These are phyloP conservation scores for Callopanchax toddi DNA, from an alignment of 2,113 vertebrate genomes.

Conservation along the genomic window DNA sequence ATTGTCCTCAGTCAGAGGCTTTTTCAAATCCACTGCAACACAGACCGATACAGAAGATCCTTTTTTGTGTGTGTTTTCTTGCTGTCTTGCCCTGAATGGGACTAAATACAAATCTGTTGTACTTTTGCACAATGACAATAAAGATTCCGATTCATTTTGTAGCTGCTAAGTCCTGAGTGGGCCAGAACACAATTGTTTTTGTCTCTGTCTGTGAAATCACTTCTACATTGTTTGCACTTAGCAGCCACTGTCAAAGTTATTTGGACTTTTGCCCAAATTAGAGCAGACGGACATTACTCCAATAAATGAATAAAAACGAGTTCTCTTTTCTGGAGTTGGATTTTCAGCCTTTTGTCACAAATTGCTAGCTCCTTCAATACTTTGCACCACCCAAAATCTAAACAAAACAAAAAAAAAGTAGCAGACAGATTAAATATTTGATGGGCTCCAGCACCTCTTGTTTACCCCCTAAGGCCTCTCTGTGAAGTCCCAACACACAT, in stretches of 20 bases:
- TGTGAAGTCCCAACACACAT: slow-evolving; percentile 3
- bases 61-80: no score
- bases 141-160: no score
- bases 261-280: slow-evolving; percentile 37
- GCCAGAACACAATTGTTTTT: background rate
- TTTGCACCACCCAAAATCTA: slow-evolving; percentile 34
- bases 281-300: slow-evolving; percentile 49
- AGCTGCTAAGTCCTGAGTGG: no score
- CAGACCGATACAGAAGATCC: no score
- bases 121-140: no score
- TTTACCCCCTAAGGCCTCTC: slow-evolving; percentile 29
- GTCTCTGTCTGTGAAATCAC: background rate
- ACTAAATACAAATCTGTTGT: no score
- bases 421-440: slow-evolving; percentile 47
- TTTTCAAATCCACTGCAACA: no score
- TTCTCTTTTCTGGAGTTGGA: slow-evolving; percentile 48
- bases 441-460: slow-evolving; percentile 34
- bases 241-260: slow-evolving; percentile 30
- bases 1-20: no score
- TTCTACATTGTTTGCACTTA: background rate
- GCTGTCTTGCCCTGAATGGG: no score
- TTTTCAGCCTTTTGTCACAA: slow-evolving; percentile 54
- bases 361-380: slow-evolving; percentile 57
- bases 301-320: slow-evolving; percentile 38
- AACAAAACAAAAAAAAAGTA: background rate